Evolutionary conservation across 2,113 vertebrate genomes (phyloP).

Genomic region (Phaethornis superciliosus): DNA sequence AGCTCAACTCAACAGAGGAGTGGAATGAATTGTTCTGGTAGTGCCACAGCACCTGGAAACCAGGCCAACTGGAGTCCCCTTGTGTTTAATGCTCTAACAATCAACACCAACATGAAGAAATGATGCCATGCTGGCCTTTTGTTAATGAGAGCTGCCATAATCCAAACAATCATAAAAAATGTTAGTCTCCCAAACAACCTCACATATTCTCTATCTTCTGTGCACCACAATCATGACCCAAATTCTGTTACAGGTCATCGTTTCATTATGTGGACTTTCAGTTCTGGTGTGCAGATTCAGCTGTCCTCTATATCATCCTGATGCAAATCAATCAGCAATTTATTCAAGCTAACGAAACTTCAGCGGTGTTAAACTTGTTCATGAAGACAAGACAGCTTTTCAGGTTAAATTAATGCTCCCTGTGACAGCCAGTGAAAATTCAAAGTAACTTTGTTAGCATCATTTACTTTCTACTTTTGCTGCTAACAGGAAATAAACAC

Average conservation of each 20-base stretch:
- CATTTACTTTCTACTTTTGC: not conserved
- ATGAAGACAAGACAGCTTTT: not conserved
- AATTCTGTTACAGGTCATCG: not conserved
- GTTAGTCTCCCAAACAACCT: not conserved
- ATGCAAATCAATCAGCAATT: not conserved
- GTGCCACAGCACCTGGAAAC: not conserved
- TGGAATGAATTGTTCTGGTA: not conserved
- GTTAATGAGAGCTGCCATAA: not conserved
- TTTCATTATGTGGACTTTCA: not conserved
- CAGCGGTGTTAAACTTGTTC: not conserved
- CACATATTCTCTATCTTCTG: not conserved
- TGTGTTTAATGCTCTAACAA: not conserved
- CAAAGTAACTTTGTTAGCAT: not conserved
- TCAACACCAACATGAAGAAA: not conserved
- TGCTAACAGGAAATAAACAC: not conserved
- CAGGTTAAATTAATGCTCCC: not conserved
- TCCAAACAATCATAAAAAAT: not conserved
- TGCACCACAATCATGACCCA: not conserved
- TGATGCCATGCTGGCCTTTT: rapidly evolving
- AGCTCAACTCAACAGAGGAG: not conserved
- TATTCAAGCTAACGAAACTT: not conserved
- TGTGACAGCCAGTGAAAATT: not conserved
- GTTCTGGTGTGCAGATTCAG: rapidly evolving
- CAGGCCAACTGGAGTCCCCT: not conserved
- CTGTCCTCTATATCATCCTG: not conserved